Conservation (phyloP, 1,140 invertebrate species). For the Oncopeltus fasciatus region DNA sequence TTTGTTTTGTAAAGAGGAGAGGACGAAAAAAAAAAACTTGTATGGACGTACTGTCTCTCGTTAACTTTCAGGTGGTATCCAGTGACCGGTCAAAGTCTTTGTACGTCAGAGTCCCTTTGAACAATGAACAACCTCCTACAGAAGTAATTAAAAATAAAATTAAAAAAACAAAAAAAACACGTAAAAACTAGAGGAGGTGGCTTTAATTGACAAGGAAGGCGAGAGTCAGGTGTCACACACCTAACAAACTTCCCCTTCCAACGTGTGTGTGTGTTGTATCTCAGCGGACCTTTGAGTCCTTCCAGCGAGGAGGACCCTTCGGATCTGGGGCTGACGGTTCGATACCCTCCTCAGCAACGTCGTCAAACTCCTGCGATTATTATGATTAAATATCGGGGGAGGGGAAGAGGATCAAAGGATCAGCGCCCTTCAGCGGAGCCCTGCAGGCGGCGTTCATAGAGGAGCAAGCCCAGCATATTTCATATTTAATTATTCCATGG, state of each 20-base stretch:
- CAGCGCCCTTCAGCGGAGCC: not conserved
- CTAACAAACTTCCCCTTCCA: not conserved
- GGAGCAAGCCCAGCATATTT: too few species aligned
- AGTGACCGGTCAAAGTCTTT: constrained; percentile 7
- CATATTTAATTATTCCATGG: too few species aligned
- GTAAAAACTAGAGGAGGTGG: too few species aligned
- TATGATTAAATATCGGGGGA: constrained; percentile 3
- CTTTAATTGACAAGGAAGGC: constrained; percentile 1
- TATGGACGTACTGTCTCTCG: too few species aligned
- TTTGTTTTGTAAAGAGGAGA: too few species aligned
- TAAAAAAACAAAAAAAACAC: not conserved
- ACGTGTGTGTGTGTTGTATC: too few species aligned
- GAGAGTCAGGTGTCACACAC: not conserved
- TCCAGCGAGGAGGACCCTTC: too few species aligned
- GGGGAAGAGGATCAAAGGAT: not conserved
- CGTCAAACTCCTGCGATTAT: not conserved
- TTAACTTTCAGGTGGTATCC: constrained; percentile 1
- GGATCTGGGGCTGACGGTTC: too few species aligned
- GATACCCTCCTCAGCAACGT: not conserved
- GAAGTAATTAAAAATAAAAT: not conserved
- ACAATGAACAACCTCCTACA: too few species aligned
- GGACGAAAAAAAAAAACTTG: too few species aligned
- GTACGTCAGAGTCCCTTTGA: not conserved
- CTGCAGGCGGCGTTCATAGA: too few species aligned
- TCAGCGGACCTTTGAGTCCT: too few species aligned